phyloP scores from a whole-genome alignment of 2,797 vertebrate species.

The Propithecus perrieri region DNA sequence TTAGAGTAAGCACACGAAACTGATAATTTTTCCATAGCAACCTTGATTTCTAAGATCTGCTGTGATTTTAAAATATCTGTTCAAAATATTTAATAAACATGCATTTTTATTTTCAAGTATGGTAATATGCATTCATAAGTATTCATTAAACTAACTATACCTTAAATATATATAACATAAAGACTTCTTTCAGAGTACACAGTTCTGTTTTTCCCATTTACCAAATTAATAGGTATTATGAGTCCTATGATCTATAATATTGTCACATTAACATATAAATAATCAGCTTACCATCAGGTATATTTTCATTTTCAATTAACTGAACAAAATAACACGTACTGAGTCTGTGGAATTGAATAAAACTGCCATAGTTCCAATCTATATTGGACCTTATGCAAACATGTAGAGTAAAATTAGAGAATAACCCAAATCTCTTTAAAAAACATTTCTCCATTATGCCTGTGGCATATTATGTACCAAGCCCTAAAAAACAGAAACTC shows the following conservation, averaged over 20 bases:
- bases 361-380: background rate
- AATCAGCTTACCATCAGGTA: background rate
- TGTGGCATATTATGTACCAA: background rate
- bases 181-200: background rate
- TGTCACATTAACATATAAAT: constrained; percentile 14
- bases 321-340: background rate
- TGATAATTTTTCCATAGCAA: background rate
- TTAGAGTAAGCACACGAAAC: background rate
- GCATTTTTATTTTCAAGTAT: background rate
- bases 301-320: constrained; percentile 38
- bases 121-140: background rate
- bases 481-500: background rate
- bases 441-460: background rate
- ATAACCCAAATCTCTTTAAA: background rate
- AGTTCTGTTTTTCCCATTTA: background rate
- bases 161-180: background rate
- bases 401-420: background rate
- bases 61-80: background rate
- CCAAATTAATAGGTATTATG: background rate
- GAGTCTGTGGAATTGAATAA: background rate
- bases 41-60: background rate
- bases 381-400: background rate
- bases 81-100: background rate
- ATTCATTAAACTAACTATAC: constrained; percentile 6
- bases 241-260: background rate